These are phyloP conservation scores for Heterocephalus glaber DNA, from an alignment of 2,113 vertebrate genomes.

Conservation along the genomic window DNA sequence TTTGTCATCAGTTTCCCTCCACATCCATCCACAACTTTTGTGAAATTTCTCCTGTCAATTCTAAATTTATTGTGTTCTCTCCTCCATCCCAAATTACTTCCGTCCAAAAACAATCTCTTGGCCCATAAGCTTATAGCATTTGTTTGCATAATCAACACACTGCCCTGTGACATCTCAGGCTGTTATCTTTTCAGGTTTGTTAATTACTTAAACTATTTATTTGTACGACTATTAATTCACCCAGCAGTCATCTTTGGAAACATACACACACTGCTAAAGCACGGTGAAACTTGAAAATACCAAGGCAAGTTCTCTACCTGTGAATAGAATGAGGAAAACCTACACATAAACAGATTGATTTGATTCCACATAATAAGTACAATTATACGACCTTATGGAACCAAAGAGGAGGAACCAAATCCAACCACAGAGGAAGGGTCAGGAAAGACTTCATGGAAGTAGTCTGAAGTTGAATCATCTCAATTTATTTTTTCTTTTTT, in stretches of 20 bases:
- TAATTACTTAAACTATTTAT: slow-evolving; percentile 50
- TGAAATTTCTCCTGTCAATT: slow-evolving; percentile 15
- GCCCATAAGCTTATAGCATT: background rate
- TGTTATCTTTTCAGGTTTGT: background rate
- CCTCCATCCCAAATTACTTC: background rate
- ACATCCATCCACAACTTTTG: background rate
- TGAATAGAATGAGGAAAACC: background rate
- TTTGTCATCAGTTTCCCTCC: background rate
- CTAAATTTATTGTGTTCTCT: background rate
- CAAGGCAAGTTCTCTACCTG: background rate
- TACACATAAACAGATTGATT: background rate
- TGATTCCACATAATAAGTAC: background rate
- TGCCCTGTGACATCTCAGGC: slow-evolving; percentile 26
- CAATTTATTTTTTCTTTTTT: too few species aligned
- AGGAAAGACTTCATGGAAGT: background rate
- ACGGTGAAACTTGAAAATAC: background rate
- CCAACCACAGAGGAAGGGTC: background rate
- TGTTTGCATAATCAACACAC: slow-evolving; percentile 36
- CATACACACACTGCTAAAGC: background rate
- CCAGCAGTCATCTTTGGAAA: slow-evolving; percentile 15
- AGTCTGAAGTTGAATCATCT: background rate
- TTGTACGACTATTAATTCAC: slow-evolving; percentile 17
- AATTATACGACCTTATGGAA: background rate
- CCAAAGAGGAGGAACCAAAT: slow-evolving; percentile 8
- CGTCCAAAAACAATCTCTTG: background rate